A percentile compares a stretch with the other conserved stretches of the same genome.
phyloP scores from a whole-genome alignment of 1,140 invertebrate genomes.

The Heliconius eleuchia region DNA sequence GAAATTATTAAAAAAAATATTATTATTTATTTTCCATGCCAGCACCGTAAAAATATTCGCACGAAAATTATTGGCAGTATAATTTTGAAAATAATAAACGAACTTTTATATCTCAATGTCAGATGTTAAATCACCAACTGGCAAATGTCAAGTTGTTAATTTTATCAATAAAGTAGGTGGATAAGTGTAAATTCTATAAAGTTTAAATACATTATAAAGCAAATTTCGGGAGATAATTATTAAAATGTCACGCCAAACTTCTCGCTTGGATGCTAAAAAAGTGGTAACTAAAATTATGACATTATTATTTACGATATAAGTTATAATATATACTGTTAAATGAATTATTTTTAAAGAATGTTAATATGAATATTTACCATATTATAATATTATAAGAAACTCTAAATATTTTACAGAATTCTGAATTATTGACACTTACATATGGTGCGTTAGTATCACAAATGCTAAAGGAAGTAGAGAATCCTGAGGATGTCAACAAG shows the following conservation, averaged over 20 bases:
- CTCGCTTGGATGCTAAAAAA: slow-evolving; percentile 78
- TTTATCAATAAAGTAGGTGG: neutral
- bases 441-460: slow-evolving; percentile 99
- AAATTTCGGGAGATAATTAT: neutral
- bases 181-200: neutral
- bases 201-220: neutral
- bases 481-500: slow-evolving; percentile 97
- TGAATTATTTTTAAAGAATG: neutral
- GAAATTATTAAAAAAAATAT: too few species aligned
- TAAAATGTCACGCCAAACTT: slow-evolving; percentile 73
- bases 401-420: slow-evolving; percentile 87
- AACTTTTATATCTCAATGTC: neutral
- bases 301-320: too few species aligned
- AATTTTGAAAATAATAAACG: too few species aligned
- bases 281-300: slow-evolving; percentile 54
- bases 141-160: neutral
- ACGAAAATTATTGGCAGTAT: too few species aligned
- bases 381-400: neutral
- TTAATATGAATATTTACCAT: neutral
- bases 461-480: slow-evolving; percentile 98
- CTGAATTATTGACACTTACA: slow-evolving; percentile 97
- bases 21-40: too few species aligned
- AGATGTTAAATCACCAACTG: neutral
- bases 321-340: too few species aligned
- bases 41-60: too few species aligned